Percentiles rank a stretch among this genome's conserved stretches.
Conservation (phyloP, 2,888 invertebrate species). For the Tholera decimalis region DNA sequence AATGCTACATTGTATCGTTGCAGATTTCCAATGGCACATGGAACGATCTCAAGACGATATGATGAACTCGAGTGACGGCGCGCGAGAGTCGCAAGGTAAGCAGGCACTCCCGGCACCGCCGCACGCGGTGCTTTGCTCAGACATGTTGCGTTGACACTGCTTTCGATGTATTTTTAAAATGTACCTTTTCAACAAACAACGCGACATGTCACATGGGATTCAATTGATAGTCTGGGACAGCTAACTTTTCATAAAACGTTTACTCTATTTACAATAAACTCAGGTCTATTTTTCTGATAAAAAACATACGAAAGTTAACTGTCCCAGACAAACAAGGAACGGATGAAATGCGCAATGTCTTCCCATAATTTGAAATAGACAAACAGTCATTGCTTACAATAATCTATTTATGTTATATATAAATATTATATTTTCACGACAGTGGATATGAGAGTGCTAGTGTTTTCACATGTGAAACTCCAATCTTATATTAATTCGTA, state of each 20-base stretch:
- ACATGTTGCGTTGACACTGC: conserved; percentile 80
- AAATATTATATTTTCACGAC: conserved; percentile 87
- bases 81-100: conserved; percentile 98
- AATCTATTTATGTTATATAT: conserved; percentile 86
- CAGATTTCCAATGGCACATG: conserved; percentile 97
- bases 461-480: conserved; percentile 92
- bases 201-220: conserved; percentile 84
- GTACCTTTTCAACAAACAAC: conserved; percentile 66
- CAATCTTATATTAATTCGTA: conserved; percentile 87
- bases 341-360: conserved; percentile 92
- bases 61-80: conserved; percentile 96
- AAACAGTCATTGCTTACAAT: conserved; percentile 89
- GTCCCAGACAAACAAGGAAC: conserved; percentile 88
- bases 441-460: conserved; percentile 90
- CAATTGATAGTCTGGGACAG: conserved; percentile 83
- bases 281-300: not conserved
- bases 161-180: conserved; percentile 58
- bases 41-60: conserved; percentile 96
- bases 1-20: conserved; percentile 68
- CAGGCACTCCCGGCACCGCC: conserved; percentile 62
- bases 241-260: conserved; percentile 78
- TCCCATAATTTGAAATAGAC: conserved; percentile 90
- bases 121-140: conserved; percentile 62
- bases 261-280: too few species aligned
- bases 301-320: conserved; percentile 77